These are phyloP conservation scores for Philotrypesis tridentata DNA, from an alignment of 1,140 invertebrate species.

Conservation along the genomic window DNA sequence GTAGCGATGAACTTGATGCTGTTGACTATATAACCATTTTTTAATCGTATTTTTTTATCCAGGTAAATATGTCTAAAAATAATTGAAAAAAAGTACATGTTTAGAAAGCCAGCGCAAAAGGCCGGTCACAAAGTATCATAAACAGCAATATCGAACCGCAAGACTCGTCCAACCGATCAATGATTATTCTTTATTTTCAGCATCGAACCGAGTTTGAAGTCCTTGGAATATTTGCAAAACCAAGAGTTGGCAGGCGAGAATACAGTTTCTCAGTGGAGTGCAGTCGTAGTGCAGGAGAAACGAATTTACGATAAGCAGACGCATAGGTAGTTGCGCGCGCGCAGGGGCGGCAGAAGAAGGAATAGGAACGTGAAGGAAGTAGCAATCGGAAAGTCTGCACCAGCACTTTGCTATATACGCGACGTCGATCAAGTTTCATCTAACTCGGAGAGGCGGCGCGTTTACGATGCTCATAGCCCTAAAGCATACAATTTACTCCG, in stretches of 20 bases:
- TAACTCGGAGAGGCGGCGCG: constrained; percentile 43
- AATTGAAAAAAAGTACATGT: background rate
- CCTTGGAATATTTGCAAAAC: background rate
- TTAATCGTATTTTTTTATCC: no score
- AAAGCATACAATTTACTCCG: constrained; percentile 50
- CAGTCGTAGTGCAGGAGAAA: background rate
- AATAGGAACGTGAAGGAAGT: background rate
- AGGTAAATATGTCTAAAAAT: no score
- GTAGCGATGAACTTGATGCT: no score
- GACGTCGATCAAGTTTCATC: constrained; percentile 16
- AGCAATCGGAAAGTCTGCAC: background rate
- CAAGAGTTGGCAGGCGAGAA: constrained; percentile 37
- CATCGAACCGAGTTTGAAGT: no score
- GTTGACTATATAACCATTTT: no score
- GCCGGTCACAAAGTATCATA: no score
- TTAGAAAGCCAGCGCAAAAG: background rate
- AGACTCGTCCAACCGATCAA: no score
- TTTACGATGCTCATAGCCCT: constrained; percentile 40
- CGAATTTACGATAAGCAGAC: background rate
- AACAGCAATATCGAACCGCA: no score
- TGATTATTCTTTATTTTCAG: no score
- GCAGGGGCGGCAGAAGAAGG: no score
- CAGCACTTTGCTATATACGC: background rate
- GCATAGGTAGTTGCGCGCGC: no score
- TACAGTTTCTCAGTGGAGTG: constrained; percentile 11